Evolutionary conservation across 1,140 invertebrate genomes (phyloP), one percentile per base, ranked within the genome.

Genomic region (Thaumetopoea pityocampa): DNA sequence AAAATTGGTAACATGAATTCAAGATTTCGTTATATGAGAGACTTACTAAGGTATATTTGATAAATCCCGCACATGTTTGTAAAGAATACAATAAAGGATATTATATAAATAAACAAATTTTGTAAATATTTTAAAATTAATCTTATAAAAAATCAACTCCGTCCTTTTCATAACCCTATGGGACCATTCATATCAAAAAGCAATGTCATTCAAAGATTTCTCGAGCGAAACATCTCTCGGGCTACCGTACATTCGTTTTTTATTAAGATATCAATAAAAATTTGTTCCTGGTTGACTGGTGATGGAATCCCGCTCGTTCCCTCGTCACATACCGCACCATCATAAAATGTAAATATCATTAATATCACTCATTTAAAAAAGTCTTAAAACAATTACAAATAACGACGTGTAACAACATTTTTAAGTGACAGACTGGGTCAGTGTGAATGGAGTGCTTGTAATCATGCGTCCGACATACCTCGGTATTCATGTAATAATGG

Each of bases 261-360:
- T 67, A 40, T n/a, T n/a, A n/a, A n/a, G n/a, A n/a, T 54, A 27
- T 48, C 30, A 51, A 63, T 60, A 67, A 63, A 65, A 76, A 76
- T 76, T 51, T 67, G 67, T 83, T 83, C 79, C 79, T 83, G 76
- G 68, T 79, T 51, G 66, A 71, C 68, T 44, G 52, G 61, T 55
- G 37, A 46, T 59, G 63, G 66, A 55, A 80, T 71, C 55, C 51
- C 48, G 44, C 48, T 41, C 27, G 43, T 33, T 58, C 52, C 27
- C 47, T 57, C 55, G 43, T 37, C 47, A 67, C 60, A 76, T 80
- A 67, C 74, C 67, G 34, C 47, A 43, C 57, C 68, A 67, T 72
- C 69, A 78, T 81, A 79, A 79, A 83, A 78, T 79, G 73, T 69
- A 69, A 82, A 79, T 62, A 48, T 30, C 30, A 46, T 23, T 51